These are phyloP conservation scores for Acronicta alni DNA, from an alignment of 2,888 invertebrate genomes.

Conservation along the genomic window DNA sequence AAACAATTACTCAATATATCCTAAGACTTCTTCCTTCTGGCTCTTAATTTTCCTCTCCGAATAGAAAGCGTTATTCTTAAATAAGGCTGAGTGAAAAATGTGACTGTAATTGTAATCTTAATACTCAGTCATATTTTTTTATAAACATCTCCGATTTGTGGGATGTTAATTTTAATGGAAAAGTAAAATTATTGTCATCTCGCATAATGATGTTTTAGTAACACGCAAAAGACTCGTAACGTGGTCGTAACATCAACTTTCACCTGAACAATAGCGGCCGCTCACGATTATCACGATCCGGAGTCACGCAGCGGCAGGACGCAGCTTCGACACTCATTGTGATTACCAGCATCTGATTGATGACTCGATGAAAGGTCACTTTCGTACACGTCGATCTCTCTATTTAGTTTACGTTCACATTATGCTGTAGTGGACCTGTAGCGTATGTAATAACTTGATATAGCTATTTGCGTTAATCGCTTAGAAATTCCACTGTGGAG, in stretches of 20 bases:
- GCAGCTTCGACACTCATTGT: conserved; percentile 59
- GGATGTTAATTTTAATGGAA: conserved; percentile 39
- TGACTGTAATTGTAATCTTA: too few relatives aligned
- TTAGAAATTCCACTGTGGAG: too few relatives aligned
- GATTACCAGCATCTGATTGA: conserved; percentile 65
- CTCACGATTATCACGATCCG: conserved; percentile 73
- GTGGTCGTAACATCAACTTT: conserved; percentile 76
- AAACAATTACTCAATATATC: neutral
- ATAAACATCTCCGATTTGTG: conserved; percentile 27
- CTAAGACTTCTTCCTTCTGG: too few relatives aligned
- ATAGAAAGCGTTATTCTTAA: too few relatives aligned
- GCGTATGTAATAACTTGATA: too few relatives aligned
- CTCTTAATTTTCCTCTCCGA: neutral
- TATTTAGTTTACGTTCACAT: conserved; percentile 15
- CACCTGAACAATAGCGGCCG: conserved; percentile 80
- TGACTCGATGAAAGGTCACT: conserved; percentile 68
- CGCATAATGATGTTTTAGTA: conserved; percentile 70
- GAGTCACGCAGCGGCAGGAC: conserved; percentile 73
- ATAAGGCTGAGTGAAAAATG: too few relatives aligned
- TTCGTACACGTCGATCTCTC: conserved; percentile 41
- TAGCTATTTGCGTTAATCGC: too few relatives aligned
- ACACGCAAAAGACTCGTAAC: conserved; percentile 76
- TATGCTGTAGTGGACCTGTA: too few relatives aligned
- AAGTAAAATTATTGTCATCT: conserved; percentile 54
- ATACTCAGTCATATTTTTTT: conserved; percentile 18